Percentiles rank a stretch among this genome's conserved stretches.
Evolutionary conservation across 2,113 vertebrate species (phyloP).

Genomic region (Podarcis raffonei): DNA sequence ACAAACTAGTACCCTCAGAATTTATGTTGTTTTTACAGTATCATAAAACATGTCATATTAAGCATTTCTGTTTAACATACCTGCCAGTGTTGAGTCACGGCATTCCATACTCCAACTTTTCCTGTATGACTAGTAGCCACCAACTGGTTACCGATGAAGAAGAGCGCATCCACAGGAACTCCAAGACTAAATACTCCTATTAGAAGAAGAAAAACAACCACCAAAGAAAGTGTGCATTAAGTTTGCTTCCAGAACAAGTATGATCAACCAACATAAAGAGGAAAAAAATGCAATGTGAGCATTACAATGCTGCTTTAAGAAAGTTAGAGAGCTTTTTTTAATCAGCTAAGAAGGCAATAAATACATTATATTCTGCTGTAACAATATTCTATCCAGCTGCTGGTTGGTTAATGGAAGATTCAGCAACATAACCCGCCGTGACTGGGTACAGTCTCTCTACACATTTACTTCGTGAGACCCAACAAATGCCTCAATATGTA

Average conservation of each 20-base stretch:
- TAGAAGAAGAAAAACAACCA: constrained; percentile 23
- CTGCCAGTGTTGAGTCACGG: constrained; percentile 99
- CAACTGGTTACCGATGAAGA: constrained; percentile 97
- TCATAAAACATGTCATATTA: background rate
- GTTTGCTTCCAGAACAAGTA: constrained; percentile 39
- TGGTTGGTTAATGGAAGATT: background rate
- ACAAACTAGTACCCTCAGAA: background rate
- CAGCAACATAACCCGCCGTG: background rate
- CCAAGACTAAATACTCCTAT: constrained; percentile 94
- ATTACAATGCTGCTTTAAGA: background rate
- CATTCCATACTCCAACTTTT: constrained; percentile 98
- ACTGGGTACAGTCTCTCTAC: background rate
- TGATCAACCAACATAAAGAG: background rate
- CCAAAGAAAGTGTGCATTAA: background rate
- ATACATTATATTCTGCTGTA: background rate
- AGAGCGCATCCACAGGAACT: constrained; percentile 95
- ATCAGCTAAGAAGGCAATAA: background rate
- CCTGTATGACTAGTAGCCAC: constrained; percentile 97
- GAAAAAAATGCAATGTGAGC: background rate
- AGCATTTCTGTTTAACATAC: constrained; percentile 68
- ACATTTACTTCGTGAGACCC: too few relatives aligned
- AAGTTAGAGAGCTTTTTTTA: too few relatives aligned
- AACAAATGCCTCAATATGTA: background rate
- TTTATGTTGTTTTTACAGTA: constrained; percentile 22
- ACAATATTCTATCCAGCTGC: background rate